Evolutionary conservation across 2,113 vertebrate species (phyloP), one percentile per base, ranked within the genome.

Genomic region (Hypanus sabinus): DNA sequence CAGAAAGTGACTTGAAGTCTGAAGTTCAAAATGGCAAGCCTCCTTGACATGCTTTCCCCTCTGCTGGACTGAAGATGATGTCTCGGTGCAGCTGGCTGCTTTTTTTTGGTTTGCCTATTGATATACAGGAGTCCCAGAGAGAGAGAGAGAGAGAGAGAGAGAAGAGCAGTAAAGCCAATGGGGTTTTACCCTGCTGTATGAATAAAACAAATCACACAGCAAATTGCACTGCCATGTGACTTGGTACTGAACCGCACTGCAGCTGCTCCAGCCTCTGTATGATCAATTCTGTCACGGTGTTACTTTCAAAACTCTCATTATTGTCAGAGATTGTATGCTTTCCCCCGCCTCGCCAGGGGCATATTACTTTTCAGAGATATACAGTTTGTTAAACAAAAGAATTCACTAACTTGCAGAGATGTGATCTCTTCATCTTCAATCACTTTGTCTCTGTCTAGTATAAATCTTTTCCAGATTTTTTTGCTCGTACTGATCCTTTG

Each of bases 191-290:
- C 30, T 90, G 60, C 85, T 33, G n/a, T 20, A 90, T 90, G 85
- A 90, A 90, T 90, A 90, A 90, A 68, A 90, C 85, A 90, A 90
- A 90, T 90, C 85, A 68, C 60, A 33, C 14, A 90, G 60, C 85
- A 90, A 65, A 90, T 62, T 65, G 60, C 60, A 65, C 9, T 65
- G 60, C 85, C 85, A 90, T 6, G n/a, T 68, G 85, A 90, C 60
- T 36, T 33, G 85, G 60, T 90, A 60, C 33, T 90, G 85, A 68
- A 65, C 85, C 38, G 85, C 62, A 90, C 60, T 33, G 60, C 85
- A 90, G 85, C 60, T 90, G 85, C 85, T 90, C n/a, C n/a, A 90
- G n/a, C 60, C 60, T 73, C 85, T 62, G 62, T 68, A 90, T 60
- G 85, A 30, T 90, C 60, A 65, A 90, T 90, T 65, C 85, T 90